phyloP scores from a whole-genome alignment of 2,113 vertebrate species.

The Lasiurus borealis region DNA sequence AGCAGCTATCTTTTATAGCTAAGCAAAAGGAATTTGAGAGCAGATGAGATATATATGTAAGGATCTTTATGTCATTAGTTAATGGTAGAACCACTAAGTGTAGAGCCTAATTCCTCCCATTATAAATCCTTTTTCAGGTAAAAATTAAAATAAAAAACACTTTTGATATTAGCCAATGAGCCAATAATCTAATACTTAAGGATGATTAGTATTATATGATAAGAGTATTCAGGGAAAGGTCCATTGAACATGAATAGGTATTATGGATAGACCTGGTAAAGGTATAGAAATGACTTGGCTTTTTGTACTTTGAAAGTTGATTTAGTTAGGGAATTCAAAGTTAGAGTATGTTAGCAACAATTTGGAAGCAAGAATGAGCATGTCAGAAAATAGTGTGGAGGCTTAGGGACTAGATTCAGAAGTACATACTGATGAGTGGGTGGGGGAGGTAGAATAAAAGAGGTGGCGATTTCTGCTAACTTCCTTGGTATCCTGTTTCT shows the following conservation, averaged over 20 bases:
- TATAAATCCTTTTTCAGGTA: neutral
- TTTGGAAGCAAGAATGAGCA: neutral
- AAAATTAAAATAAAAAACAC: neutral
- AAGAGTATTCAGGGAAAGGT: neutral
- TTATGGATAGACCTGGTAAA: neutral
- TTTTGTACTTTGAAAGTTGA: neutral
- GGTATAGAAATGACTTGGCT: neutral
- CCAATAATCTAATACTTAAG: neutral
- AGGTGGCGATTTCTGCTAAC: neutral
- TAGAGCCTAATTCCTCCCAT: neutral
- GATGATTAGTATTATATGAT: neutral
- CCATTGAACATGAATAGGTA: neutral
- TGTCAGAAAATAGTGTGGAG: neutral
- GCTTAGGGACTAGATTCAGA: neutral
- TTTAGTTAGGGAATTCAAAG: neutral
- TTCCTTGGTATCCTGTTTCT: neutral
- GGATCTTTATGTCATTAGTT: no score
- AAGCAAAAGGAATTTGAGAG: neutral
- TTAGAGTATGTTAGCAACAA: neutral
- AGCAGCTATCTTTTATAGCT: neutral
- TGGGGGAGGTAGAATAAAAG: neutral
- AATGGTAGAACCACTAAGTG: neutral
- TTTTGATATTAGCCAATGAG: neutral
- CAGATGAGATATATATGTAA: neutral
- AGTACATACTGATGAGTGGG: rapidly evolving